A percentile compares a stretch with the other conserved stretches of the same genome.
phyloP scores from a whole-genome alignment of 35 echinoderm and acorn worm genomes.

The Heliocidaris erythrogramma region DNA sequence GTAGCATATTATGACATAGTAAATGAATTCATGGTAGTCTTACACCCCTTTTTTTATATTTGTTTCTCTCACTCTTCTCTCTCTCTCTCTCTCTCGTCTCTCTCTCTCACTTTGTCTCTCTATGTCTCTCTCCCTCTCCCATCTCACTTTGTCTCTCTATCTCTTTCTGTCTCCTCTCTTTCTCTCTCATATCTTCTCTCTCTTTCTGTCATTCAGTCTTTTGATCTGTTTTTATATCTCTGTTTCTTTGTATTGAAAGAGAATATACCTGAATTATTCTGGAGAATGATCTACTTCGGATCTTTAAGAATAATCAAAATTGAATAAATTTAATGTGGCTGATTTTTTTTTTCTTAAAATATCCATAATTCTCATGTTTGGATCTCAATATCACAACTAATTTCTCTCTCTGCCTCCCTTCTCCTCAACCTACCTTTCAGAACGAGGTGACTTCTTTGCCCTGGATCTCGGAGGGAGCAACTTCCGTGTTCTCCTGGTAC shows the following conservation, averaged over 20 bases:
- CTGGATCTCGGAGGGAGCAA: constrained; percentile 99
- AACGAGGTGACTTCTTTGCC: constrained; percentile 88
- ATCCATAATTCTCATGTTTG: too few relatives aligned
- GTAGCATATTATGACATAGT: too few relatives aligned
- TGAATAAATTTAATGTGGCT: too few relatives aligned
- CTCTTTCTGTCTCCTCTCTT: neutral
- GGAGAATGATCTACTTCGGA: too few relatives aligned
- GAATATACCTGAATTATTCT: too few relatives aligned
- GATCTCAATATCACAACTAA: neutral
- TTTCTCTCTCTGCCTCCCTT: neutral
- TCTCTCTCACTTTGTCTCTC: neutral
- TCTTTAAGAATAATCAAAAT: too few relatives aligned
- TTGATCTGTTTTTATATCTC: too few relatives aligned
- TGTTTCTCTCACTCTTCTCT: neutral
- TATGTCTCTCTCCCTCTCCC: neutral
- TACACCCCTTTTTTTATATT: neutral
- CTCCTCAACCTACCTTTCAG: constrained; percentile 14
- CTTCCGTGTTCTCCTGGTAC: constrained; percentile 90
- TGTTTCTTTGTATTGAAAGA: too few relatives aligned
- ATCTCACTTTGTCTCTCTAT: neutral
- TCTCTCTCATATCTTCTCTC: too few relatives aligned
- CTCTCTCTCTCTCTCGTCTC: neutral
- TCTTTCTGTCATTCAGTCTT: too few relatives aligned
- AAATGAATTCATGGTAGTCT: too few relatives aligned
- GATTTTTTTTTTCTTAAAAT: too few relatives aligned